Base-by-base conservation (phyloP, 2,888 invertebrate genomes). In the Polydrusus pterygomalis region DNA sequence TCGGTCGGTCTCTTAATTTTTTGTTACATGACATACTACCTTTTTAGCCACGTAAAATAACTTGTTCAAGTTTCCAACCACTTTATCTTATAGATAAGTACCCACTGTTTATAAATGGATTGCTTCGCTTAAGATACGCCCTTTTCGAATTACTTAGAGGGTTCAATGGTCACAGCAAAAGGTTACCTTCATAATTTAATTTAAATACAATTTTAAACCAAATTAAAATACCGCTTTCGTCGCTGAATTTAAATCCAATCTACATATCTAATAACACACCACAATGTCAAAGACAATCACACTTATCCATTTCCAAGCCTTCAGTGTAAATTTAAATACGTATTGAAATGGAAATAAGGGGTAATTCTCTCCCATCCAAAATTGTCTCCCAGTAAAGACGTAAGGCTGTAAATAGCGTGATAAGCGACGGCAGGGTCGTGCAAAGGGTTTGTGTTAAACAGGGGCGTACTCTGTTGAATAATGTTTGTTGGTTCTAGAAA, bases 301-400 rank as follows among this genome's bases (percentile, higher is more conserved):
- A 38, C 58, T 60, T 60, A 60, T 60, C 38, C 58, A 60, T 60
- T 56, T 60, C 38, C 58, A 60, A 38, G 58, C 58, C 58, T 38
- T 11, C 17, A 60, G 25, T 34, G 58, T 60, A 60, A 60, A 60
- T 60, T 60, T 60, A 60, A 60, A 60, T 60, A 60, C 58, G 38
- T 60, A 60, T 60, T 60, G 38, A 60, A 60, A 60, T 60, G 58
- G 38, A 38, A 60, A 60, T 60, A 60, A 17, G 58, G 38, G 38
- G 38, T 60, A 60, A 60, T 60, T 60, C 58, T 60, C 58, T 38
- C 18, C 38, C 58, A 18, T 17, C 38, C 9, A 17, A 38, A 30
- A 38, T 34, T 60, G 38, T 60, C 58, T 34, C 17, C 18, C 38
- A 38, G 38, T 60, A 38, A 60, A 60, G 58, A 60, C 5, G 38